Base-by-base conservation (phyloP, 2,888 invertebrate species). In the Lithophane ornitopus region DNA sequence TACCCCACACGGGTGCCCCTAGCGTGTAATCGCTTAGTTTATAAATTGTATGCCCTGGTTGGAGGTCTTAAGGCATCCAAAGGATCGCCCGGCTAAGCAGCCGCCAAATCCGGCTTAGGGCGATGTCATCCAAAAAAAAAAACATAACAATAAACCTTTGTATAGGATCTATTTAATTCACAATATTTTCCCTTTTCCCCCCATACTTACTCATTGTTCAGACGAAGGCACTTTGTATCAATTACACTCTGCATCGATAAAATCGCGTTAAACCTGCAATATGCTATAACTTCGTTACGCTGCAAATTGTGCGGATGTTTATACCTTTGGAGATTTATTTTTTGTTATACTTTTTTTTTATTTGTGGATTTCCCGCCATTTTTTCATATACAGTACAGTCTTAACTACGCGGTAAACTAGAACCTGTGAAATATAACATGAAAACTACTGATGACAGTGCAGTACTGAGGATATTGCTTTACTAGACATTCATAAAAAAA, bases 201-300 rank as follows among this genome's bases (percentile, higher is more conserved):
- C 12, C 16, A 22, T 28, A 62, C 34, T 6, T 22, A 56, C 11
- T n/a, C 34, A 62, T 26, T 19, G 34, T 56, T 63, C 62, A 19
- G 19, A 56, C 6, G 16, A 44, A 46, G 22, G 58, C 67, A 77
- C 28, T 80, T 81, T 77, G 46, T 59, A 68, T 59, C 67, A 77
- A 81, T 81, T 81, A 71, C 26, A 65, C 9, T 16, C 19, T 54
- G 63, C 71, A 71, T 54, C 63, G 63, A 81, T 65, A 68, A 77
- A 80, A 81, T 76, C 19, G 28, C 16, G 19, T 76, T 61, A 58
- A 66, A 59, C 22, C 41, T 81, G 82, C 67, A 70, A 41, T 59
- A 22, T 59, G 67, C 58, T 54, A 39, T 59, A 71, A 80, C 54
- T 71, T 63, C 39, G 46, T 77, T 80, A 71, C 16, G 16, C 22